Evolutionary conservation across 2,113 vertebrate species (phyloP).

Genomic region (Chloropsis cyanopogon): DNA sequence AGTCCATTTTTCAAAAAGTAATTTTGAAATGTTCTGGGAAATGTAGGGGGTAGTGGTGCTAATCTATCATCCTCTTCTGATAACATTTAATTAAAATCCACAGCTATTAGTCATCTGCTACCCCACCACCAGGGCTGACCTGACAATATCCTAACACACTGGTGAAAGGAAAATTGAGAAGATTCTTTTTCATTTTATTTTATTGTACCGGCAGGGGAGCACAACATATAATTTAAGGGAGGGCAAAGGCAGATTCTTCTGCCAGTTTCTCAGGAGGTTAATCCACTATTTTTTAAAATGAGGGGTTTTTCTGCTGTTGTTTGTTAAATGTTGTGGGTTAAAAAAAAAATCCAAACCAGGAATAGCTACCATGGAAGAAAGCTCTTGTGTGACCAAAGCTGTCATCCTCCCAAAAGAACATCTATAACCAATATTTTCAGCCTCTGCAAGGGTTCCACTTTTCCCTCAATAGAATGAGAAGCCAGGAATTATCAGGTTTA

Average conservation of each 20-base stretch:
- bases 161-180: constrained; percentile 50
- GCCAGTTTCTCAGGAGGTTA: constrained; percentile 28
- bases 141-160: constrained; percentile 44
- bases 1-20: constrained; percentile 65
- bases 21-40: constrained; percentile 65
- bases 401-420: background rate
- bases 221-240: constrained; percentile 28
- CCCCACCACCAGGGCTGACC: constrained; percentile 31
- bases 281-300: background rate
- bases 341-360: background rate
- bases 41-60: constrained; percentile 4
- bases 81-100: constrained; percentile 63
- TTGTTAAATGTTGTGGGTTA: background rate
- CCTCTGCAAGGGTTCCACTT: background rate
- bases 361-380: background rate
- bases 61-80: constrained; percentile 64
- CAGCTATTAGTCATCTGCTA: constrained; percentile 54
- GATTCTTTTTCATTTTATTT: constrained; percentile 32
- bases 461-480: background rate
- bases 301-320: background rate
- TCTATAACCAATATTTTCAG: background rate
- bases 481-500: background rate
- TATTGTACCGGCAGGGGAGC: background rate
- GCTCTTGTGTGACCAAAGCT: background rate
- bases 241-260: background rate